phyloP scores from a whole-genome alignment of 2,797 vertebrate genomes.

The Balearica regulorum region DNA sequence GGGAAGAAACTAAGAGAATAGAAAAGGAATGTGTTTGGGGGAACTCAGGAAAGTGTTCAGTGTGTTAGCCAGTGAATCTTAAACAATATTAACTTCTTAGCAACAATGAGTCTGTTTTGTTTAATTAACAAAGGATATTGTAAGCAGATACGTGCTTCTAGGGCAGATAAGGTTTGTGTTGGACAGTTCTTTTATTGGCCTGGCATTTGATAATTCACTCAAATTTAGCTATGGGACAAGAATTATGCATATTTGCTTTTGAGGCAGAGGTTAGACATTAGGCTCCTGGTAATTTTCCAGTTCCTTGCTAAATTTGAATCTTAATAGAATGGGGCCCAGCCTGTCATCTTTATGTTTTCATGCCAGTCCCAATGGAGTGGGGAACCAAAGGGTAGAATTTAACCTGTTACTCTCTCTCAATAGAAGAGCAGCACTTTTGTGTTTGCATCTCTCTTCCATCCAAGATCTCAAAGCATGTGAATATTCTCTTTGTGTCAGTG shows the following conservation, averaged over 20 bases:
- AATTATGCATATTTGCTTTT: constrained; percentile 20
- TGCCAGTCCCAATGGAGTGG: neutral
- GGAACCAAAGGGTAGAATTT: constrained; percentile 19
- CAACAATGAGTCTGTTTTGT: constrained; percentile 63
- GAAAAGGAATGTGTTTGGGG: constrained; percentile 6
- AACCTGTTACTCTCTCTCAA: constrained; percentile 25
- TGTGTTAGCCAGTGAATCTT: constrained; percentile 31
- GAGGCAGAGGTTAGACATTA: constrained; percentile 22
- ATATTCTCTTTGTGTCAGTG: neutral
- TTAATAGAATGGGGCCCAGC: constrained; percentile 38
- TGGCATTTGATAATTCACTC: constrained; percentile 32
- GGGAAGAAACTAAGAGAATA: neutral
- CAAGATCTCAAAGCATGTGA: neutral
- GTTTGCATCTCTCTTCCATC: constrained; percentile 12
- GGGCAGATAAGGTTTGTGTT: constrained; percentile 51
- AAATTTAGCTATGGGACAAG: constrained; percentile 31
- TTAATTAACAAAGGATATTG: constrained; percentile 60
- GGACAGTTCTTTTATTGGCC: constrained; percentile 29
- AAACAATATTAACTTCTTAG: constrained; percentile 64
- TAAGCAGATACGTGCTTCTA: constrained; percentile 38
- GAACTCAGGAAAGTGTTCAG: neutral
- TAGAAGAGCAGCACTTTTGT: constrained; percentile 23
- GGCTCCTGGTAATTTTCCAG: constrained; percentile 41
- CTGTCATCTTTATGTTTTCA: constrained; percentile 39
- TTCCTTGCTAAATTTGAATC: constrained; percentile 50